phyloP scores from a whole-genome alignment of 1,140 invertebrate species.

The Tetragnatha versicolor region DNA sequence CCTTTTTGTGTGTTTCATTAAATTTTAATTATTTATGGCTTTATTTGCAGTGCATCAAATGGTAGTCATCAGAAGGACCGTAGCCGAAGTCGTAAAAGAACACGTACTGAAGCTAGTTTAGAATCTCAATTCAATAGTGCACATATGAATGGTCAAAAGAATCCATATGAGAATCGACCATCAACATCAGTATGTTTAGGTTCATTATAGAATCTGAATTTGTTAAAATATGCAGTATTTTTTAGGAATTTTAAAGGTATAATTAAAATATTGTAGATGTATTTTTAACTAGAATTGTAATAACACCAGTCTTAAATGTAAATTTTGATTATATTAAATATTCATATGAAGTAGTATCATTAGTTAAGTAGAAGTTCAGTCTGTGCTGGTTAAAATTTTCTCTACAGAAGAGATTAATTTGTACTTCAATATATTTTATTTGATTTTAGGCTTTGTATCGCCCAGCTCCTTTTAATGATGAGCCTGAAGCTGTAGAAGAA shows the following conservation, averaged over 20 bases:
- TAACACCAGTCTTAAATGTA: neutral
- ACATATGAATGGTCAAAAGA: neutral
- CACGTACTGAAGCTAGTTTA: conserved; percentile 36
- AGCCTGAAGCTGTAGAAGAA: conserved; percentile 79
- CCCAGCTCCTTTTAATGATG: conserved; percentile 86
- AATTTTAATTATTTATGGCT: too few species aligned
- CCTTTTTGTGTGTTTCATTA: too few species aligned
- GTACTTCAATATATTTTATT: neutral
- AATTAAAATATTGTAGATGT: too few species aligned
- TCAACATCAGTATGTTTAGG: neutral
- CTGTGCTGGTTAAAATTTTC: too few species aligned
- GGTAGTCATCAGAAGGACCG: conserved; percentile 9
- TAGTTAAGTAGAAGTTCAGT: too few species aligned
- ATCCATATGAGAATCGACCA: neutral
- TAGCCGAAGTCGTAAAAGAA: conserved; percentile 42
- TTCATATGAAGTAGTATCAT: too few species aligned
- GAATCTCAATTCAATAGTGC: neutral
- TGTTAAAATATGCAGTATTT: too few species aligned
- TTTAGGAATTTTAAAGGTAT: too few species aligned
- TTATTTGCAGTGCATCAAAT: too few species aligned
- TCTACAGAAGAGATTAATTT: too few species aligned
- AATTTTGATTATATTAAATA: too few species aligned
- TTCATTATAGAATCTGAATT: too few species aligned
- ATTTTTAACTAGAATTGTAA: neutral
- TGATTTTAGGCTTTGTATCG: conserved; percentile 42